Percentiles rank a stretch among this genome's conserved stretches.
phyloP scores from a whole-genome alignment of 2,888 invertebrate species.

The Catonia carolina region DNA sequence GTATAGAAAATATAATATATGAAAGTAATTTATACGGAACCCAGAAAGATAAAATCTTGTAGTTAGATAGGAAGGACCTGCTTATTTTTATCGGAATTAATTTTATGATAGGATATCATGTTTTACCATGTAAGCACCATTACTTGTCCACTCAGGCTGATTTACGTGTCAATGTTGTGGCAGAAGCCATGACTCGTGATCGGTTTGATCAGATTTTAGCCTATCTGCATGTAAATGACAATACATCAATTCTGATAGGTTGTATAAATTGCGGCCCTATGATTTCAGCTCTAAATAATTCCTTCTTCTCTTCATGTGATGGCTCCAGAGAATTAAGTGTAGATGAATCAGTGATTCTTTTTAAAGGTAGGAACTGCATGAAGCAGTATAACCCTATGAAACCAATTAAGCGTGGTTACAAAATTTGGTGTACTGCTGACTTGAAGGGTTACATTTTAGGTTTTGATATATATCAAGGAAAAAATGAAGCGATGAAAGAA shows the following conservation, averaged over 20 bases:
- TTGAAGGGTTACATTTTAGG: slow-evolving; percentile 3
- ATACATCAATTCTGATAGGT: background rate
- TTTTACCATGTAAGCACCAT: background rate
- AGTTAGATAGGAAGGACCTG: background rate
- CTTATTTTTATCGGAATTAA: background rate
- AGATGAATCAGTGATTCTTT: slow-evolving; percentile 22
- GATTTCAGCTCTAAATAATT: background rate
- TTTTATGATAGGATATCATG: background rate
- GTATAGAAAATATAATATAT: background rate
- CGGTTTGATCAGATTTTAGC: background rate
- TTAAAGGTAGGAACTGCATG: slow-evolving; percentile 10
- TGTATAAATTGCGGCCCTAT: background rate
- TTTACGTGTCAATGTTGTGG: background rate
- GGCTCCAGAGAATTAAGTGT: background rate
- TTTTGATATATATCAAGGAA: slow-evolving; percentile 21
- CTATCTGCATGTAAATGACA: background rate
- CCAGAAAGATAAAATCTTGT: slow-evolving; percentile 2
- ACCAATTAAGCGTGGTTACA: slow-evolving; percentile 22
- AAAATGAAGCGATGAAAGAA: slow-evolving; percentile 22
- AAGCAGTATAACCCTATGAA: slow-evolving; percentile 21
- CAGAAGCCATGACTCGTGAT: background rate
- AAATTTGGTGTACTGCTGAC: slow-evolving; percentile 18
- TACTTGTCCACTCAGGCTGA: background rate
- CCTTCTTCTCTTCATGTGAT: background rate
- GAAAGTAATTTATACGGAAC: background rate